Evolutionary conservation across 2,113 vertebrate genomes (phyloP).

Genomic region (Apteryx owenii): DNA sequence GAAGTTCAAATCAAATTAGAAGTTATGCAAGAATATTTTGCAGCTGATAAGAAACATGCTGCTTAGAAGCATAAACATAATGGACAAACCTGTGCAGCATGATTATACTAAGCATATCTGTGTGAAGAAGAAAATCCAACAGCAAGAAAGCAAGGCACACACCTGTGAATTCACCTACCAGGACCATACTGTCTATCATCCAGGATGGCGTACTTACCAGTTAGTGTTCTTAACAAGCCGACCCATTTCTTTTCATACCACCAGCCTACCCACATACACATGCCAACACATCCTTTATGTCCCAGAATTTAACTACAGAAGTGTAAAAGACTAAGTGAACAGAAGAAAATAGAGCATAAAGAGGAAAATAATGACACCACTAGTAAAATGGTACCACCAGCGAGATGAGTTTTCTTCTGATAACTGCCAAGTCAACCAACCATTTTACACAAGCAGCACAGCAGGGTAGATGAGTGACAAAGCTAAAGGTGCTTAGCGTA

Average conservation of each 20-base stretch:
- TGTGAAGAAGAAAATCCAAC: not conserved
- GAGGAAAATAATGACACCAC: not conserved
- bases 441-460: not conserved
- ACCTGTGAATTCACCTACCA: not conserved
- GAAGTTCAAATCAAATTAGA: not conserved
- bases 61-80: not conserved
- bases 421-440: not conserved
- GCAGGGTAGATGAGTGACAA: not conserved
- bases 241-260: not conserved
- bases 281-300: not conserved
- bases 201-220: fast-evolving
- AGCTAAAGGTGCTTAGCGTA: too few species aligned
- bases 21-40: not conserved
- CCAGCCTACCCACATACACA: not conserved
- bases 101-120: not conserved
- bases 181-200: not conserved
- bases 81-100: not conserved
- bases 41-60: not conserved
- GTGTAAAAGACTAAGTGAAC: not conserved
- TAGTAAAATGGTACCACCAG: not conserved
- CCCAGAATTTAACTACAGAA: not conserved
- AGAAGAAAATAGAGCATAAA: not conserved
- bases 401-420: not conserved
- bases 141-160: not conserved
- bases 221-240: not conserved